Conservation (phyloP, 2,888 invertebrate genomes). For the Pyrochroa serraticornis region DNA sequence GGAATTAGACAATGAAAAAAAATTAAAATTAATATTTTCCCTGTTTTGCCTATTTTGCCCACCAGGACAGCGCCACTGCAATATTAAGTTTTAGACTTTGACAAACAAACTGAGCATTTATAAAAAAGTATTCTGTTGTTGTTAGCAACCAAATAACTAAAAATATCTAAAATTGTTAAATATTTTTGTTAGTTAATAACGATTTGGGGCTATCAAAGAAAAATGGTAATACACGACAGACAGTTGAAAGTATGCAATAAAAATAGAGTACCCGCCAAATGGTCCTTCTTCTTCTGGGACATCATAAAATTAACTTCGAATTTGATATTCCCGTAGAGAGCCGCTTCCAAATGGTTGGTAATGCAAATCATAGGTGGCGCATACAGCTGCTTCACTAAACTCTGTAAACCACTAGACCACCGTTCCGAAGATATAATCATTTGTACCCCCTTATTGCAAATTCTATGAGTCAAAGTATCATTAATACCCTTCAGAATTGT, state of each 20-base stretch:
- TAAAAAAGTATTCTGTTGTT: no score
- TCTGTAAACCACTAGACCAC: slow-evolving; percentile 68
- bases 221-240: no score
- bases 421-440: slow-evolving; percentile 65
- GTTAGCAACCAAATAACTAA: no score
- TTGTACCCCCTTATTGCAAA: slow-evolving; percentile 62
- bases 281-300: slow-evolving; percentile 56
- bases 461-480: slow-evolving; percentile 57
- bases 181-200: no score
- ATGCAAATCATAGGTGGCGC: slow-evolving; percentile 70
- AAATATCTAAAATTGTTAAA: no score
- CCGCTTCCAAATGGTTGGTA: slow-evolving; percentile 75
- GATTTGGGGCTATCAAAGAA: no score
- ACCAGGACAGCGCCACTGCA: no score
- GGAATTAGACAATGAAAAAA: no score
- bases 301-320: slow-evolving; percentile 58
- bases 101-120: background rate
- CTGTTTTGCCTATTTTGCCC: no score
- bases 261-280: slow-evolving; percentile 51
- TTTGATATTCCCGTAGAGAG: slow-evolving; percentile 69
- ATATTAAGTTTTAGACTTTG: no score
- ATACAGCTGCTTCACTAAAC: slow-evolving; percentile 62
- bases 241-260: no score
- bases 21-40: background rate
- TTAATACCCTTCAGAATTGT: slow-evolving; percentile 58